Base-by-base conservation (phyloP, 2,888 invertebrate species). In the Acanthosepion esculentum region DNA sequence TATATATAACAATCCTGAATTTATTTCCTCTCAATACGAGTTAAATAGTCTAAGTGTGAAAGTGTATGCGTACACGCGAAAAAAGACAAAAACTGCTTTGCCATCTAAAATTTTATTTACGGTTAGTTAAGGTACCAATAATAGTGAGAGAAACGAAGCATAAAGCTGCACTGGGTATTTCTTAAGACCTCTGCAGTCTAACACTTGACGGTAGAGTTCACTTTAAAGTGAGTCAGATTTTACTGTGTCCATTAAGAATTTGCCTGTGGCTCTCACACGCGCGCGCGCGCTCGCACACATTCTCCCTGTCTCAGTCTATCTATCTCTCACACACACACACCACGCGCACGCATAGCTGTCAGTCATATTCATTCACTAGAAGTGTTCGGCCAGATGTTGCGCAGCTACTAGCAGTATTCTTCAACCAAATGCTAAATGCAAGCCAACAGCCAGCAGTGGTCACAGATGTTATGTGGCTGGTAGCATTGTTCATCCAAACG, bases 401-500 rank as follows among this genome's bases (percentile, higher is more conserved):
- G 78, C 78, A 78, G n/a, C 78, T 78, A 78, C 78, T 18, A 78
- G 78, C 78, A 78, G n/a, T 33, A n/a, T 78, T 78, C 33, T 18
- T 12, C 78, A 33, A 78, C 78, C 78, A n/a, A 78, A 33, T 15
- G 8, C 78, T n/a, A 78, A 78, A 78, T 78, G 78, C 78, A 78
- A n/a, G 78, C n/a, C 78, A 78, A 78, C 78, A 78, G 78, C 78
- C 78, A 78, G 78, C 78, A 78, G 78, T 78, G 78, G 78, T 78
- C 78, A 78, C 78, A 78, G 78, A 78, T 78, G 78, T 78, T 78
- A 78, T 78, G 78, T 78, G 78, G 78, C 78, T 78, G 12, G n/a
- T 78, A 78, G 78, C 78, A 78, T 15, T n/a, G n/a, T 78, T 33
- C 78, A 78, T 59, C 78, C n/a, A 20, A 78, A 78, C 78, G n/a